These are phyloP conservation scores for Bacillus rossius DNA, from an alignment of 1,140 invertebrate genomes.

Conservation along the genomic window DNA sequence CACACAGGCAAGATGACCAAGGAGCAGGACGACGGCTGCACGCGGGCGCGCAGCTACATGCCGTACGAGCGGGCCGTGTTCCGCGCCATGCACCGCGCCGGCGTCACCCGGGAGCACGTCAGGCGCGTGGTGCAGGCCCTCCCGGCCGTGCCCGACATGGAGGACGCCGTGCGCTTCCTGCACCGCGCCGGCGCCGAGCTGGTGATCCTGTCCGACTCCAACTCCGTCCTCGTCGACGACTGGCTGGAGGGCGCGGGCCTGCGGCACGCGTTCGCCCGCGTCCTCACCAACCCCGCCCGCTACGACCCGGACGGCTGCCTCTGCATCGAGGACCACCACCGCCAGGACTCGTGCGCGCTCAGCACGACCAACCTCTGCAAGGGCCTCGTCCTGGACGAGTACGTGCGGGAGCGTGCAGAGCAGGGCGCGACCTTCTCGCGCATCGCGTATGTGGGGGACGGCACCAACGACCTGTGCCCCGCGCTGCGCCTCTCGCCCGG, in stretches of 20 bases:
- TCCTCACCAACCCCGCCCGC: slow-evolving; percentile 73
- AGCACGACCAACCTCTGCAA: slow-evolving; percentile 74
- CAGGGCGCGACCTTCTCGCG: slow-evolving; percentile 50
- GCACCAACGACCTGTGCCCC: slow-evolving; percentile 73
- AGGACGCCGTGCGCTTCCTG: slow-evolving; percentile 51
- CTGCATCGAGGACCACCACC: slow-evolving; percentile 57
- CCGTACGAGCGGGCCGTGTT: slow-evolving; percentile 71
- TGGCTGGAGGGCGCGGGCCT: slow-evolving; percentile 56
- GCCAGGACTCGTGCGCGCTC: slow-evolving; percentile 62
- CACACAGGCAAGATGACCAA: slow-evolving; percentile 46
- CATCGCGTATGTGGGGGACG: slow-evolving; percentile 70
- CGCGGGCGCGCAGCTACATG: slow-evolving; percentile 56
- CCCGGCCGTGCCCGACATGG: slow-evolving; percentile 54
- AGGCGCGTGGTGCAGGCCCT: slow-evolving; percentile 49
- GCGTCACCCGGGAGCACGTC: slow-evolving; percentile 46
- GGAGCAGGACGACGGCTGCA: slow-evolving; percentile 48
- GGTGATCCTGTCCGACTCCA: slow-evolving; percentile 82
- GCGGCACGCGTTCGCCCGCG: slow-evolving; percentile 45
- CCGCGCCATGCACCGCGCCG: slow-evolving; percentile 51
- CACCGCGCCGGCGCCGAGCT: slow-evolving; percentile 52
- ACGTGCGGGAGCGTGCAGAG: slow-evolving; percentile 46
- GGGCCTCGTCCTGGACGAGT: slow-evolving; percentile 60
- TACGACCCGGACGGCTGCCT: slow-evolving; percentile 56
- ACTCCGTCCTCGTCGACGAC: slow-evolving; percentile 63
- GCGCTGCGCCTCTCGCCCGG: slow-evolving; percentile 51